Evolutionary conservation across 2,888 invertebrate genomes (phyloP).

Genomic region (Tipula lateralis): DNA sequence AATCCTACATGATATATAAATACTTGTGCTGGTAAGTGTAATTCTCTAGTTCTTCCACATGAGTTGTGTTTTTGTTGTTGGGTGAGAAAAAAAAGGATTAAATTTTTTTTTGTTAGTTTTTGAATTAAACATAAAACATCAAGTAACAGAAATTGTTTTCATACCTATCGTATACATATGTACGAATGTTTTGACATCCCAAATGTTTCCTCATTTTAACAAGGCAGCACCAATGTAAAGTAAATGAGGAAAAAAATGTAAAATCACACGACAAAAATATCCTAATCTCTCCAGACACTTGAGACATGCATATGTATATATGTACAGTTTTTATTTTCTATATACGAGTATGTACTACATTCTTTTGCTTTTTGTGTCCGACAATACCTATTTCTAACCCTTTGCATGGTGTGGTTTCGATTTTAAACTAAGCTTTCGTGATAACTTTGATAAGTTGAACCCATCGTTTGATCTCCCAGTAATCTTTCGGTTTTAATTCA

Average conservation of each 20-base stretch:
- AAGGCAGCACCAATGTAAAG: neutral
- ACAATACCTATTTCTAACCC: neutral
- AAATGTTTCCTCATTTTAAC: neutral
- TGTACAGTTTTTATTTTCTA: neutral
- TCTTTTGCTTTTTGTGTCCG: neutral
- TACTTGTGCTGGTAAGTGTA: too few species aligned
- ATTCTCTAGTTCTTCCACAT: neutral
- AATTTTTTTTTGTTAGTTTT: neutral
- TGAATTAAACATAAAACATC: neutral
- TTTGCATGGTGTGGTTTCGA: neutral
- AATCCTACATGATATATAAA: neutral
- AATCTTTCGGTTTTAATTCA: too few species aligned
- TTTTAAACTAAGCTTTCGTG: too few species aligned
- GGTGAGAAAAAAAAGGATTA: neutral
- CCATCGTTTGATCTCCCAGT: too few species aligned
- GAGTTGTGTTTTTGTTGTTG: neutral
- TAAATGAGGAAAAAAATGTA: neutral
- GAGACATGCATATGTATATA: neutral
- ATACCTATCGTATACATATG: neutral
- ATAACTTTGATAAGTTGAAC: too few species aligned
- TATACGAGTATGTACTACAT: neutral
- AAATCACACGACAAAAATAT: neutral
- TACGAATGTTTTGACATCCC: neutral
- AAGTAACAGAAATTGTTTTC: neutral
- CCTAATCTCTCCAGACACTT: slow-evolving; percentile 1